Evolutionary conservation across 2,113 vertebrate species (phyloP).

Genomic region (Seriola rivoliana): DNA sequence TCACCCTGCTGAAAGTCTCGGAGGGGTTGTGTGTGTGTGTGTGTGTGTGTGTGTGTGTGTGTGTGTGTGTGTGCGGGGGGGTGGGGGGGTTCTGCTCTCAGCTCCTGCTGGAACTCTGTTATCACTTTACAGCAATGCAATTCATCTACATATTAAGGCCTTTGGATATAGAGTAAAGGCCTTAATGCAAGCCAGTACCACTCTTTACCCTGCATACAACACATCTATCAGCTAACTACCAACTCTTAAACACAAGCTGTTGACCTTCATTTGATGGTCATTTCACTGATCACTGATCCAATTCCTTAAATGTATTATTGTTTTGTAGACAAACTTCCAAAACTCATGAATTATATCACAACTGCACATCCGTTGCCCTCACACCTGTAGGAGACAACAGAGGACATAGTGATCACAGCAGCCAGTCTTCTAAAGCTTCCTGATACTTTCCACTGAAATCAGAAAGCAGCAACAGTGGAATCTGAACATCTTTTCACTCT

Average conservation of each 20-base stretch:
- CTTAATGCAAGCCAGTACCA: background rate
- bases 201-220: background rate
- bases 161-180: background rate
- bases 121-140: conserved; percentile 29
- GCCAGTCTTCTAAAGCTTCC: background rate
- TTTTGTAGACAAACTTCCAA: background rate
- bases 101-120: conserved; percentile 27
- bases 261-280: background rate
- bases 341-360: background rate
- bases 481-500: background rate
- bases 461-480: background rate
- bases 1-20: conserved; percentile 37
- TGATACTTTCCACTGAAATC: background rate
- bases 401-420: conserved; percentile 9
- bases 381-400: background rate
- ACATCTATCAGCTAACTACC: background rate
- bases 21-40: background rate
- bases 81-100: conserved; percentile 1
- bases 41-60: background rate
- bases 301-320: too few relatives aligned
- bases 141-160: conserved; percentile 12
- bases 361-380: conserved; percentile 2
- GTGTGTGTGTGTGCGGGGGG: background rate
- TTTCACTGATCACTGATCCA: background rate
- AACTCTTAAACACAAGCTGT: background rate